Base-by-base conservation (phyloP, 2,797 vertebrate species). In the Gymnopithys bicolor region DNA sequence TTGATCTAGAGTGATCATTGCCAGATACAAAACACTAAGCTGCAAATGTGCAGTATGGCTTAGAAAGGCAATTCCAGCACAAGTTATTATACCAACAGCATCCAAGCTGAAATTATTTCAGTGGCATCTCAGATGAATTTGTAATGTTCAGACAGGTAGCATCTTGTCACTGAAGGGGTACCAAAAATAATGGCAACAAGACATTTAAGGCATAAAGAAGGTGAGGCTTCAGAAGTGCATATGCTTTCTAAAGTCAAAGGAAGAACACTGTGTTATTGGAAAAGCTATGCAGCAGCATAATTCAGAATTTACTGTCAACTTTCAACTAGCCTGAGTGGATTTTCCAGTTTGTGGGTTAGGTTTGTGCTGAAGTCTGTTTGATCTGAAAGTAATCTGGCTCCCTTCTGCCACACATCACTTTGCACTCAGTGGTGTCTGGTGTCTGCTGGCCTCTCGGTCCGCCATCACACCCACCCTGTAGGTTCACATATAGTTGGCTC, bases 1-100 rank as follows among this genome's bases (percentile, higher is more conserved):
- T 87, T 88, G 88, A 90, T 93, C 70, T 90, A 35, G 59, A 82
- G 60, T 77, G 84, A 95, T 92, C 63, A 53, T 37, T 94, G 88
- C 88, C 96, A 95, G 93, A 95, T 35, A 80, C 74, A 51, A 32
- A 74, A 84, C 16, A 53, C 25, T 53, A 77, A 84, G 56, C 59
- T 74, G 33, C 49, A 86, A 86, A 86, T 46, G 55, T 56, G 77
- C 71, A 81, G 55, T 17, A 41, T 0, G 11, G 68, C 28, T 79
- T 46, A 56, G 59, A 53, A 64, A 73, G 79, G 33, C 69, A 87
- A 88, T 66, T 78, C n/a, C 62, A 88, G 69, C 8, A 1, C 5
- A 68, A 84, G 30, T 59, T 85, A 49, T 62, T 56, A 51, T 4
- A 37, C 28, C 43, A 59, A 19, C 7, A 51, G 35, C 35, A 82